Evolutionary conservation across 2,113 vertebrate genomes (phyloP).

Genomic region (Alosa alosa): DNA sequence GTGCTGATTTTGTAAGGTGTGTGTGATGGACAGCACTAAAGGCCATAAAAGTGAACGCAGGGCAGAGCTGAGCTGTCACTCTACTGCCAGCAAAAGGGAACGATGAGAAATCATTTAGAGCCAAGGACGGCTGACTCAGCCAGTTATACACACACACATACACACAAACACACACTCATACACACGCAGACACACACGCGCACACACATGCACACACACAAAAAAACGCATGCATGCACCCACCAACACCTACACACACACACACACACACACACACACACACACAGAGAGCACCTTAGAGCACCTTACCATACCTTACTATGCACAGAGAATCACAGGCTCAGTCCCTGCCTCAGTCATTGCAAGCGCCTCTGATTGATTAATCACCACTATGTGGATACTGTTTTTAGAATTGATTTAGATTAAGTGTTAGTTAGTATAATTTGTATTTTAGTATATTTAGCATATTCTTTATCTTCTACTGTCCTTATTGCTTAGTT

Average conservation of each 20-base stretch:
- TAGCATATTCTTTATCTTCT: too few relatives aligned
- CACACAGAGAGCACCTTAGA: too few relatives aligned
- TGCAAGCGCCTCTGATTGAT: too few relatives aligned
- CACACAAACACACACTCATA: neutral
- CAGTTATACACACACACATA: neutral
- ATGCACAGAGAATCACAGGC: too few relatives aligned
- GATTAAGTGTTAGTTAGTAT: too few relatives aligned
- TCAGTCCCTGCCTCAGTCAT: too few relatives aligned
- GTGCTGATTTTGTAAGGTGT: too few relatives aligned
- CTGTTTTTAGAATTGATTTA: too few relatives aligned
- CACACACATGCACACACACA: neutral
- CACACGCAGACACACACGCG: neutral
- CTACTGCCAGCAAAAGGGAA: neutral
- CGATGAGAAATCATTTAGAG: slow-evolving; percentile 9
- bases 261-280: neutral
- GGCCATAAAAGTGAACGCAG: neutral
- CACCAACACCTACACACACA: neutral
- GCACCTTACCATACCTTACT: too few relatives aligned
- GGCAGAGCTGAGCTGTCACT: slow-evolving; percentile 1
- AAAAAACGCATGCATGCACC: neutral
- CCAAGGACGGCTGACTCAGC: neutral
- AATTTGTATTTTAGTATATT: too few relatives aligned
- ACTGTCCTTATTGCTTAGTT: too few relatives aligned
- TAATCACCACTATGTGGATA: too few relatives aligned
- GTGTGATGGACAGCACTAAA: neutral